These are phyloP conservation scores for Piscicola geometra DNA, from an alignment of 2,888 invertebrate species.

Conservation along the genomic window DNA sequence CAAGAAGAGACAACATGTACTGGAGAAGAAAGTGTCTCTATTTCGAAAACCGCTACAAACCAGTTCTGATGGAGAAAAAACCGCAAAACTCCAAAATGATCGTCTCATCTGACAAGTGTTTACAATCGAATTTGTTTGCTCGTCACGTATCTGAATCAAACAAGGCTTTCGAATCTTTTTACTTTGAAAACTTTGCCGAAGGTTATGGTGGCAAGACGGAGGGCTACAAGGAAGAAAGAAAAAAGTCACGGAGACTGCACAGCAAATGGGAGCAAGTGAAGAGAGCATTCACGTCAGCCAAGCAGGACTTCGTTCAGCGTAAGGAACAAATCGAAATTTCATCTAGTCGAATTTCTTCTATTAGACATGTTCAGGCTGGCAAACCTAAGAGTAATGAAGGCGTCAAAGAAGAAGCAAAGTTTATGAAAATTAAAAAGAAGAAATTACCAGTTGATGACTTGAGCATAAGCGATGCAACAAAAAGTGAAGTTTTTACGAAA, in stretches of 20 bases:
- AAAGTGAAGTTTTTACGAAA: background rate
- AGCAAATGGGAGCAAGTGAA: constrained; percentile 39
- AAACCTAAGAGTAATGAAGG: background rate
- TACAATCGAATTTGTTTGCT: background rate
- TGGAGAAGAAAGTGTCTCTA: constrained; percentile 1
- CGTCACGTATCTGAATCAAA: background rate
- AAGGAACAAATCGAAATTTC: background rate
- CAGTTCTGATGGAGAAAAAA: background rate
- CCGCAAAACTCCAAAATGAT: background rate
- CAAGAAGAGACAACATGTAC: constrained; percentile 6
- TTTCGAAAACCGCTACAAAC: background rate
- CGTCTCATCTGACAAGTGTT: no score
- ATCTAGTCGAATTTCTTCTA: background rate
- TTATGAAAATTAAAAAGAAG: background rate
- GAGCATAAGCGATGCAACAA: background rate
- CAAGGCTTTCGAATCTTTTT: background rate
- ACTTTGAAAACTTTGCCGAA: background rate
- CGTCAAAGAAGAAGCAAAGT: background rate
- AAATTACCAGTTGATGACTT: background rate
- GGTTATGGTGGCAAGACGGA: background rate
- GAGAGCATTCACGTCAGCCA: constrained; percentile 31
- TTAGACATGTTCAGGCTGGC: background rate
- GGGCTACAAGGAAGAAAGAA: constrained; percentile 22
- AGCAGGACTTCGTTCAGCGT: background rate
- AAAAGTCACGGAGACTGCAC: constrained; percentile 36